phyloP scores from a whole-genome alignment of 2,113 vertebrate genomes.

The Grallaria varia region DNA sequence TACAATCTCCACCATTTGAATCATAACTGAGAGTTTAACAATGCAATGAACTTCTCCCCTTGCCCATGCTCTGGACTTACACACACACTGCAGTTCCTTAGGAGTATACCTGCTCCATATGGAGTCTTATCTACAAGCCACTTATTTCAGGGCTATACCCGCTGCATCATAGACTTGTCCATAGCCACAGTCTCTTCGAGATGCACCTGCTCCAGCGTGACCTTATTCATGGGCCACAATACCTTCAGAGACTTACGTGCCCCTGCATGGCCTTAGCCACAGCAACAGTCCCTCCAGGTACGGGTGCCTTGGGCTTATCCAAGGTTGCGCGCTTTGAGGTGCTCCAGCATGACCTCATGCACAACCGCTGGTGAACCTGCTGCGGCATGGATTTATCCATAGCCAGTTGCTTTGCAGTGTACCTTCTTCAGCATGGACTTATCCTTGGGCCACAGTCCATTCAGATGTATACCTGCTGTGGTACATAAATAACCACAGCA shows the following conservation, averaged over 20 bases:
- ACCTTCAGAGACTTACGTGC: not conserved
- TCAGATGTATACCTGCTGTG: not conserved
- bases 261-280: not conserved
- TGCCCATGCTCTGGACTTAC: not conserved
- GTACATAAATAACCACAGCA: not conserved
- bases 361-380: not conserved
- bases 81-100: not conserved
- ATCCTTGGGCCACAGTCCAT: not conserved
- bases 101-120: not conserved
- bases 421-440: not conserved
- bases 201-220: rapidly evolving
- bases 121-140: not conserved
- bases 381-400: not conserved
- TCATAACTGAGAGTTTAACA: not conserved
- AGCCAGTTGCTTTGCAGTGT: not conserved
- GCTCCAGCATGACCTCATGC: not conserved
- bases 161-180: not conserved
- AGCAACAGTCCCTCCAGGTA: not conserved
- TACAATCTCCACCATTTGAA: not conserved
- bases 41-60: not conserved
- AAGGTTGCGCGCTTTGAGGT: not conserved
- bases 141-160: not conserved
- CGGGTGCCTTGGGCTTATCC: not conserved
- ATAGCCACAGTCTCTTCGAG: not conserved
- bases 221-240: not conserved